A percentile compares a stretch with the other conserved stretches of the same genome.
Conservation (phyloP, 2,113 vertebrate species). For the Elaphurus davidianus region DNA sequence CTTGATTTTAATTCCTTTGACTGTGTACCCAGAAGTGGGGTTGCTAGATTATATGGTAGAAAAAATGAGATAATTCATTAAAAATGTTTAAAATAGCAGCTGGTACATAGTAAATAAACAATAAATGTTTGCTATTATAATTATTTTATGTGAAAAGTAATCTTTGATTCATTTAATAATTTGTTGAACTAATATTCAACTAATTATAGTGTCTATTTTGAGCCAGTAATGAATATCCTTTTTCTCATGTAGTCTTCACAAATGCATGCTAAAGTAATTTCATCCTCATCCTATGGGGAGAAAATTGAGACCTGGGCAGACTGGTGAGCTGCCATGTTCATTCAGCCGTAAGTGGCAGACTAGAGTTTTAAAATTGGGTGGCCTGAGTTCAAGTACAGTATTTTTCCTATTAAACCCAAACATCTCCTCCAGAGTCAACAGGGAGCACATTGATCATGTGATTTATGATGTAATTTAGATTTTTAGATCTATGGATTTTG, state of each 20-base stretch:
- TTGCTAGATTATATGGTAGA: background rate
- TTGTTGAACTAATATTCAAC: background rate
- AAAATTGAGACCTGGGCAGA: background rate
- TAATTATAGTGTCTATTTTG: background rate
- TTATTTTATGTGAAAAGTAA: conserved; percentile 40
- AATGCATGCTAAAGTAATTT: background rate
- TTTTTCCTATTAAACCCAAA: background rate
- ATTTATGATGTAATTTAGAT: background rate
- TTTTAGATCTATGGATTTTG: background rate
- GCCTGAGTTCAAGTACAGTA: background rate
- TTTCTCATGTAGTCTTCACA: background rate
- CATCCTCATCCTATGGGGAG: background rate
- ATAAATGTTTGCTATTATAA: background rate
- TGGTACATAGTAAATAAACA: conserved; percentile 19
- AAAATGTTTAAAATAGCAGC: background rate
- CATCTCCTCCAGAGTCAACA: background rate
- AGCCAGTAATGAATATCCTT: background rate
- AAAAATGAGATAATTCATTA: background rate
- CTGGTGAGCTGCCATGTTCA: background rate
- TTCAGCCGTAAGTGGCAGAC: background rate
- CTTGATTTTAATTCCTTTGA: background rate
- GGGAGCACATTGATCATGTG: background rate
- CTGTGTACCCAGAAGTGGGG: background rate
- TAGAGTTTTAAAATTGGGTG: background rate
- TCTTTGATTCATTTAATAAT: background rate